These are phyloP conservation scores for Heteractis magnifica DNA, from an alignment of 92 coral and sea anemone species.

Conservation along the genomic window DNA sequence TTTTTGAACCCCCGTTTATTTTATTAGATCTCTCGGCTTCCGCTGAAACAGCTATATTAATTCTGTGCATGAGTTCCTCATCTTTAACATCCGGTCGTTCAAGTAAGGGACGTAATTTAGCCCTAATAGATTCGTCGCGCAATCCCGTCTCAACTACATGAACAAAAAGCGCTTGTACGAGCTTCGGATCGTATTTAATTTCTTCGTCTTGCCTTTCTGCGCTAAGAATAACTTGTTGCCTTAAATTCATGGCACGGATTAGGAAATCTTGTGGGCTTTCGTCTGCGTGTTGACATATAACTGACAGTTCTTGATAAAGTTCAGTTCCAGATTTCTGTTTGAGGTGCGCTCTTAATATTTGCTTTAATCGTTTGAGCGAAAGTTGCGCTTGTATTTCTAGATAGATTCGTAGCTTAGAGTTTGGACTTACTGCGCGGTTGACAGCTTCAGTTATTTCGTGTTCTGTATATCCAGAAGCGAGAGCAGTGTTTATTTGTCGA, in stretches of 20 bases:
- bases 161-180: conserved; percentile 50
- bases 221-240: conserved; percentile 47
- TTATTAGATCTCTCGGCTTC: conserved; percentile 33
- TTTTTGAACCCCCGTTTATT: conserved; percentile 25
- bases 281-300: conserved; percentile 36
- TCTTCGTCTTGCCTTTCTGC: conserved; percentile 45
- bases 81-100: conserved; percentile 47
- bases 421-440: conserved; percentile 53
- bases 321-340: conserved; percentile 60
- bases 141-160: conserved; percentile 60
- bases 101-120: conserved; percentile 45
- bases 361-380: conserved; percentile 31
- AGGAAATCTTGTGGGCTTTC: conserved; percentile 62
- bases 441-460: conserved; percentile 50
- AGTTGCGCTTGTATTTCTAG: conserved; percentile 50
- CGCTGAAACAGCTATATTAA: conserved; percentile 34
- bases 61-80: conserved; percentile 38
- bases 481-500: conserved; percentile 35
- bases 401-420: conserved; percentile 44
- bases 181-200: conserved; percentile 39
- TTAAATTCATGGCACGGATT: conserved; percentile 46
- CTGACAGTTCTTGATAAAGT: conserved; percentile 60
- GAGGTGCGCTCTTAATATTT: conserved; percentile 47
- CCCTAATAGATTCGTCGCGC: conserved; percentile 46
- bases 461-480: conserved; percentile 57